These are phyloP conservation scores for Rhodinocichla rosea DNA, from an alignment of 2,113 vertebrate species.

Conservation along the genomic window DNA sequence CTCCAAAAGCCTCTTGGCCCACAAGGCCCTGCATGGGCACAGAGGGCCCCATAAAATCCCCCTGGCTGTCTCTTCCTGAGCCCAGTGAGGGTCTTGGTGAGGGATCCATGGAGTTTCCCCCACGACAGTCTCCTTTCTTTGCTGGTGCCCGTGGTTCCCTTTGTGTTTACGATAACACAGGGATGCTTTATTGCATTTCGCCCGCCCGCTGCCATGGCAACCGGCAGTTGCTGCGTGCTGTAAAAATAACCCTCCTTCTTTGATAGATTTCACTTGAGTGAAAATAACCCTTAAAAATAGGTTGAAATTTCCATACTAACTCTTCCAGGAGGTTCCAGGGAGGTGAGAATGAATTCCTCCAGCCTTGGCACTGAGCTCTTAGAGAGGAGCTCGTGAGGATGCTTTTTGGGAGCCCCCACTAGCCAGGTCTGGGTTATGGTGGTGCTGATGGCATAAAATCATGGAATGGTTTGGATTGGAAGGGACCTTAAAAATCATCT, in stretches of 20 bases:
- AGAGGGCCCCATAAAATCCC: background rate
- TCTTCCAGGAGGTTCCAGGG: conserved; percentile 68
- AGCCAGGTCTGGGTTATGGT: background rate
- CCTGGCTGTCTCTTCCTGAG: background rate
- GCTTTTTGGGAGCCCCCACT: background rate
- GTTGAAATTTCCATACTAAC: conserved; percentile 85
- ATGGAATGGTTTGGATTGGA: background rate
- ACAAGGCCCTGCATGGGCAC: fast-evolving
- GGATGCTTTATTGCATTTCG: conserved; percentile 83
- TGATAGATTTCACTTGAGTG: conserved; percentile 85
- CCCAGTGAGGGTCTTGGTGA: background rate
- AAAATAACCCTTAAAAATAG: conserved; percentile 87
- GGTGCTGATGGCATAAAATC: background rate
- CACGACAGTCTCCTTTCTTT: conserved; percentile 69
- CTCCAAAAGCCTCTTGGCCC: no score
- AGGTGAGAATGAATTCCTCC: conserved; percentile 33
- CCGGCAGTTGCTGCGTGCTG: conserved; percentile 74
- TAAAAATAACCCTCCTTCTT: conserved; percentile 85
- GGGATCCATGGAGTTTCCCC: background rate
- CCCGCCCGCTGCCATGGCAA: conserved; percentile 81
- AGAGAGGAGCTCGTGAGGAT: background rate
- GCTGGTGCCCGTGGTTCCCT: conserved; percentile 74
- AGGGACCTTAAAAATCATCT: background rate
- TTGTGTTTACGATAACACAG: conserved; percentile 82
- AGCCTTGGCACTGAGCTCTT: background rate